These are phyloP conservation scores for Crypturellus undulatus DNA, from an alignment of 2,113 vertebrate genomes.

Conservation along the genomic window DNA sequence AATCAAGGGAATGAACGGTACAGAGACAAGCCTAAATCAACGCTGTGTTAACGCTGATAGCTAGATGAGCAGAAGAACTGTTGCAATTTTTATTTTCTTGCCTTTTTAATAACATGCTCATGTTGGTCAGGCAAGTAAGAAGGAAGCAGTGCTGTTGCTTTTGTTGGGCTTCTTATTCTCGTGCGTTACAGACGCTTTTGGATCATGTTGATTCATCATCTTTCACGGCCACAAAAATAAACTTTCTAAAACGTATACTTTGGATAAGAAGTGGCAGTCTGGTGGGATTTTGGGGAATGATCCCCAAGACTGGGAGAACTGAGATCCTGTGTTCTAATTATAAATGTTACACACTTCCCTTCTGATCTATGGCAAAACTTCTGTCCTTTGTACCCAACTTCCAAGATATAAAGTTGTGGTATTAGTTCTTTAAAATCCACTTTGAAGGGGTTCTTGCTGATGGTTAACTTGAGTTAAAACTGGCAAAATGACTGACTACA, in stretches of 20 bases:
- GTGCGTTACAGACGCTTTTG: background rate
- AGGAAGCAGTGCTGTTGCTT: background rate
- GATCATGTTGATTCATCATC: background rate
- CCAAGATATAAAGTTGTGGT: background rate
- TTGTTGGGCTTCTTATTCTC: background rate
- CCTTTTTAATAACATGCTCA: background rate
- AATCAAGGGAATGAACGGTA: background rate
- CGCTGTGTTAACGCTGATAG: background rate
- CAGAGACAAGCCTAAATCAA: background rate
- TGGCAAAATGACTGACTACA: background rate
- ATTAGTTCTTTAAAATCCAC: background rate
- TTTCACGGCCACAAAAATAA: background rate
- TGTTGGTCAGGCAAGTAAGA: background rate
- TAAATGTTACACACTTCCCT: background rate
- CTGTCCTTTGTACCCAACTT: background rate
- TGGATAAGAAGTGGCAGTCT: background rate
- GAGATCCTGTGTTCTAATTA: background rate
- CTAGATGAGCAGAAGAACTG: background rate
- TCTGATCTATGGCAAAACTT: background rate
- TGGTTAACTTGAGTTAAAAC: background rate
- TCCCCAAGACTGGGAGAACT: fast-evolving
- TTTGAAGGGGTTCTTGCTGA: background rate
- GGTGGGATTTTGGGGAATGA: background rate
- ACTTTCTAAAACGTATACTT: background rate
- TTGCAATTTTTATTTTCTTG: background rate